These are phyloP conservation scores for Ailurus styani DNA, from an alignment of 2,113 vertebrate genomes.

Conservation along the genomic window DNA sequence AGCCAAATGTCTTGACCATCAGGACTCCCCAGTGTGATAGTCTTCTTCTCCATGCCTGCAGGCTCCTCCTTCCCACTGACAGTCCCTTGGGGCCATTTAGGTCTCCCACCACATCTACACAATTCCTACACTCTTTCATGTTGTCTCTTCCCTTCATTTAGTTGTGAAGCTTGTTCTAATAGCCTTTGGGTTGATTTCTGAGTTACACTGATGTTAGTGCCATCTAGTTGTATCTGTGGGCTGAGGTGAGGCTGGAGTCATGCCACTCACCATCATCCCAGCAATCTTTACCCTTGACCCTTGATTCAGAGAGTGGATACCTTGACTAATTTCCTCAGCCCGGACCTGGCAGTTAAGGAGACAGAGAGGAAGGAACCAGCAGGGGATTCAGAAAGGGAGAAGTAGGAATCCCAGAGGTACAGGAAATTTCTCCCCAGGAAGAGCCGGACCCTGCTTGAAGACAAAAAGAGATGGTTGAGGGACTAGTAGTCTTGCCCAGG, in stretches of 20 bases:
- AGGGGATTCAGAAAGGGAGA: neutral
- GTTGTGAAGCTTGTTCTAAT: neutral
- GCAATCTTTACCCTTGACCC: neutral
- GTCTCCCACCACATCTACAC: neutral
- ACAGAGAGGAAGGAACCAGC: neutral
- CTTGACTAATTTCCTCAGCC: neutral
- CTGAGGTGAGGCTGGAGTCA: neutral
- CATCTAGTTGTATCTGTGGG: neutral
- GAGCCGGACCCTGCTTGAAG: neutral
- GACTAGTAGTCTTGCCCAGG: neutral
- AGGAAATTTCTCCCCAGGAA: neutral
- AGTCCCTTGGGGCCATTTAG: neutral
- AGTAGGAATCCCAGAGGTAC: too few species aligned
- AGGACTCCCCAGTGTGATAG: neutral
- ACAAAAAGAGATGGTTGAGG: neutral
- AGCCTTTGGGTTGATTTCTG: neutral
- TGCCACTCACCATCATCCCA: neutral
- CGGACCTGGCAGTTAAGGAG: accelerated
- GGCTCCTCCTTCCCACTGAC: neutral
- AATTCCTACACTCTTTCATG: neutral
- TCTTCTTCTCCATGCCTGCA: neutral
- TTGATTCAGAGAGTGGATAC: neutral
- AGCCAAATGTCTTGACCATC: neutral
- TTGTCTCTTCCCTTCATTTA: neutral
- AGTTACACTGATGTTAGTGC: neutral